A percentile compares a stretch with the other conserved stretches of the same genome.
These are phyloP conservation scores for Aphelenchoides avenae DNA, from an alignment of 1,140 invertebrate genomes.

Conservation along the genomic window DNA sequence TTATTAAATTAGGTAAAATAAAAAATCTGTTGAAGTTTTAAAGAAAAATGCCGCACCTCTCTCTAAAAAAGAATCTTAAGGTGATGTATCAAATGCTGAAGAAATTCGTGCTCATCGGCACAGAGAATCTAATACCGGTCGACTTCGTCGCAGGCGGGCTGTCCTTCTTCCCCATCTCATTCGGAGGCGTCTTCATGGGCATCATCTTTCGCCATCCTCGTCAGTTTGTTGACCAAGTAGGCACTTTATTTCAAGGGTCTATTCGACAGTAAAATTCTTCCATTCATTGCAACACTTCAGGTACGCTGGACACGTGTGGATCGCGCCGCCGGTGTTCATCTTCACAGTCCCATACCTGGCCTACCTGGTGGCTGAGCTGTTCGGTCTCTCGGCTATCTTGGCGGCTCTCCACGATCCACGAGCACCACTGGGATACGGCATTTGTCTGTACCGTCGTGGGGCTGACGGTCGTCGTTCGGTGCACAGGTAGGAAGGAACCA, in stretches of 20 bases:
- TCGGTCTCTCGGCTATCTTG: conserved; percentile 30
- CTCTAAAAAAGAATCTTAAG: conserved; percentile 3
- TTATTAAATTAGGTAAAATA: no score
- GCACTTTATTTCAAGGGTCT: background rate
- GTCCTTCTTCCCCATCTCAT: conserved; percentile 67
- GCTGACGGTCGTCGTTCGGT: no score
- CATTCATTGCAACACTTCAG: background rate
- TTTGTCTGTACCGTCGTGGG: background rate
- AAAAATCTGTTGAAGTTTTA: no score
- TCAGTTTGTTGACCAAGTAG: conserved; percentile 66
- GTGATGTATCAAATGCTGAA: conserved; percentile 22
- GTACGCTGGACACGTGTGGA: conserved; percentile 27
- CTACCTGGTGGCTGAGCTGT: conserved; percentile 35
- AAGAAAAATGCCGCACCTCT: no score
- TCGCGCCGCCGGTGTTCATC: conserved; percentile 26
- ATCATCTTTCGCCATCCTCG: conserved; percentile 88
- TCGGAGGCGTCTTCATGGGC: conserved; percentile 87
- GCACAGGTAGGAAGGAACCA: background rate
- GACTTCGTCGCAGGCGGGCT: conserved; percentile 3
- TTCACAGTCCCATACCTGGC: conserved; percentile 25
- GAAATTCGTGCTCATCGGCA: conserved; percentile 11
- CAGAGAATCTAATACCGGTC: background rate
- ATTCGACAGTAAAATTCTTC: background rate
- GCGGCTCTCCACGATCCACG: conserved; percentile 8
- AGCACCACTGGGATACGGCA: background rate